Conservation (phyloP, 2,797 vertebrate genomes). For the Helicolenus hilgendorfi region DNA sequence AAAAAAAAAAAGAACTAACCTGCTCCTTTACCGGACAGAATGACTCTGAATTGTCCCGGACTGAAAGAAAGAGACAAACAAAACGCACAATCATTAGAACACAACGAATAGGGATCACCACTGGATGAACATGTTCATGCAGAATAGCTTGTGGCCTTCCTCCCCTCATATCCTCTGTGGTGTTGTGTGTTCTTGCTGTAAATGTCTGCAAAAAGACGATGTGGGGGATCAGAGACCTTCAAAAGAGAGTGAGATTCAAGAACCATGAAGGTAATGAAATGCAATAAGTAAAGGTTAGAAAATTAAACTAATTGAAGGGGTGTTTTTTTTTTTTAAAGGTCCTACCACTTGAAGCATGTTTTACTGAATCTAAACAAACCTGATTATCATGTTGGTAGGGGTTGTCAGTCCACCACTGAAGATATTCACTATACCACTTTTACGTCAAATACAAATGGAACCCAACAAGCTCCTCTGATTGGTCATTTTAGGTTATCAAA, state of each 20-base stretch:
- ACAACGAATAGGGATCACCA: background rate
- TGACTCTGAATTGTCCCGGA: constrained; percentile 18
- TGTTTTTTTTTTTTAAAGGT: background rate
- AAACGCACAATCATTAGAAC: background rate
- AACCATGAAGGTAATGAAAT: background rate
- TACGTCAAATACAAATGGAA: background rate
- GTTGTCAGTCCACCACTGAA: background rate
- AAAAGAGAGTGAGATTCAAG: background rate
- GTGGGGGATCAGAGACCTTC: background rate
- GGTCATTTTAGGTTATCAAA: background rate
- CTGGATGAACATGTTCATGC: background rate
- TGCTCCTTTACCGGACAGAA: constrained; percentile 40
- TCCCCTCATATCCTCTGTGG: background rate
- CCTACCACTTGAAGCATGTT: background rate
- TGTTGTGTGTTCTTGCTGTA: background rate
- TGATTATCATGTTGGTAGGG: background rate
- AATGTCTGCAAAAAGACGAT: background rate
- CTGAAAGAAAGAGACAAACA: constrained; percentile 43
- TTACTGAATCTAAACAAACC: background rate
- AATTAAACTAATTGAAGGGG: background rate
- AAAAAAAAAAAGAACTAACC: constrained; percentile 33
- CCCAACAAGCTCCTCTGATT: background rate
- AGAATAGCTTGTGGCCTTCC: background rate
- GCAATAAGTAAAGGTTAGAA: background rate
- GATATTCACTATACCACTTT: background rate